Percentiles rank a stretch among this genome's conserved stretches.
phyloP scores from a whole-genome alignment of 2,888 invertebrate species.

The Macaria notata region DNA sequence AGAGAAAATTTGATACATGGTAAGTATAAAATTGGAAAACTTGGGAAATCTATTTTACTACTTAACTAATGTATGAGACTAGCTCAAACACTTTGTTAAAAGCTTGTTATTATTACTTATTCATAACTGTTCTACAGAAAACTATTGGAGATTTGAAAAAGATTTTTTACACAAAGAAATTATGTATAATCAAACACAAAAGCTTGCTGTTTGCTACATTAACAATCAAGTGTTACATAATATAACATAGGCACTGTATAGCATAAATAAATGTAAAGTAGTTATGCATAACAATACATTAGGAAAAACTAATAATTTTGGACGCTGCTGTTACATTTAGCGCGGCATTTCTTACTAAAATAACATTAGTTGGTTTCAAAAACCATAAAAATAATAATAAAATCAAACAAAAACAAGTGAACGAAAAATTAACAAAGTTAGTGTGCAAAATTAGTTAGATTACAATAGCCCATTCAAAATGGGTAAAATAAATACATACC shows the following conservation, averaged over 20 bases:
- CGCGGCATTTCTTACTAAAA: no score
- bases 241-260: no score
- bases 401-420: slow-evolving; percentile 2
- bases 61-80: slow-evolving; percentile 6
- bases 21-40: slow-evolving; percentile 22
- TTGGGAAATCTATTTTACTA: slow-evolving; percentile 10
- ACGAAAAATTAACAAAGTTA: background rate
- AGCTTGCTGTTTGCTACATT: no score
- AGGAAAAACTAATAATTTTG: no score
- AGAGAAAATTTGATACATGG: slow-evolving; percentile 16
- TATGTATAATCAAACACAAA: no score
- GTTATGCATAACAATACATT: no score
- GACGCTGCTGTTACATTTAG: no score
- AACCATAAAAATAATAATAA: slow-evolving; percentile 18
- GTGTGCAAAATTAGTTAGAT: background rate
- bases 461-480: slow-evolving; percentile 17
- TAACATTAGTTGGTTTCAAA: slow-evolving; percentile 21
- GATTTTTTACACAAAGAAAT: no score
- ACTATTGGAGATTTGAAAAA: no score
- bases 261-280: no score
- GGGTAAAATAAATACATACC: slow-evolving; percentile 1
- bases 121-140: no score
- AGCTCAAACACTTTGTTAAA: slow-evolving; percentile 1
- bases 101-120: background rate
- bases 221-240: no score